These are phyloP conservation scores for Hyposoter didymator DNA, from an alignment of 2,888 invertebrate species.

Conservation along the genomic window DNA sequence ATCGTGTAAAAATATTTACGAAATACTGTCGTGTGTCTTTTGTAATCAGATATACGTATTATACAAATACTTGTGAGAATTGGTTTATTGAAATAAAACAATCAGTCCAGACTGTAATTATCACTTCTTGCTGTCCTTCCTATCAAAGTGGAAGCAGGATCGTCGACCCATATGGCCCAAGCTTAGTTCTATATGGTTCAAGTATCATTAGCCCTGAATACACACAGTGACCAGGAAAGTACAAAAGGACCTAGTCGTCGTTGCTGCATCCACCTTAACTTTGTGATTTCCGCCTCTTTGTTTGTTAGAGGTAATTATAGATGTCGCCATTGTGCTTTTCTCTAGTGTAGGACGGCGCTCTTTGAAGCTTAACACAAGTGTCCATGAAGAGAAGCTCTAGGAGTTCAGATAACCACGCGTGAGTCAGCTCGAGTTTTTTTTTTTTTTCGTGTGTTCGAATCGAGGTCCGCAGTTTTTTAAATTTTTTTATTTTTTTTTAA, in stretches of 20 bases:
- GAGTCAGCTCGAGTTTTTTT: not conserved
- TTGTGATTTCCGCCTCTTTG: not conserved
- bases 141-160: constrained; percentile 12
- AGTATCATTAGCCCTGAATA: constrained; percentile 1
- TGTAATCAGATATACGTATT: not conserved
- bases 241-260: not conserved
- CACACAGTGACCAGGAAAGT: not conserved
- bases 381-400: not conserved
- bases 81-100: constrained; percentile 3
- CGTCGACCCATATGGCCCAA: constrained; percentile 11
- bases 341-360: not conserved
- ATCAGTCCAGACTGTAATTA: not conserved
- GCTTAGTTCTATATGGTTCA: not conserved
- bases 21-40: not conserved
- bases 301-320: not conserved
- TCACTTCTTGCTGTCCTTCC: not conserved
- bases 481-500: no score
- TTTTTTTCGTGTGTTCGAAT: not conserved
- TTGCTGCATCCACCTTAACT: not conserved
- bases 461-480: not conserved
- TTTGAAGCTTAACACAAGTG: constrained; percentile 15
- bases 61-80: not conserved
- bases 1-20: not conserved
- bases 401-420: not conserved
- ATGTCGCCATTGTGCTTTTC: not conserved